Evolutionary conservation across 2,113 vertebrate species (phyloP).

Genomic region (Xyrauchen texanus): DNA sequence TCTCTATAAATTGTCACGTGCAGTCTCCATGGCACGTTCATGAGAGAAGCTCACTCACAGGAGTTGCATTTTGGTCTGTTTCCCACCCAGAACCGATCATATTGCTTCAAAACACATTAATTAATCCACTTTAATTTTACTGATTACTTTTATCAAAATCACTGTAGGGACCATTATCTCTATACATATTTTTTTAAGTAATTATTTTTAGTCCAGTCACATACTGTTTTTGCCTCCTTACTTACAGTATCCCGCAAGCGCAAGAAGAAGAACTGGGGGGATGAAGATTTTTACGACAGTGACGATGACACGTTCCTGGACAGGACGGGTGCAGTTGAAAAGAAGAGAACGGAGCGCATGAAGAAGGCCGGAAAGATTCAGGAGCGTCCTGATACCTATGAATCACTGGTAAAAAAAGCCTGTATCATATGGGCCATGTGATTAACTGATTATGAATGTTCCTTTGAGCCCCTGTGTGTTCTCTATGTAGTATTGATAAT

Average conservation of each 20-base stretch:
- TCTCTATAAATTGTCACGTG: too few species aligned
- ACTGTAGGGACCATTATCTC: too few species aligned
- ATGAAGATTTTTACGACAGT: slow-evolving; percentile 96
- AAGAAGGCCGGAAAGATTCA: slow-evolving; percentile 94
- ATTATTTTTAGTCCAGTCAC: neutral
- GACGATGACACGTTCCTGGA: slow-evolving; percentile 97
- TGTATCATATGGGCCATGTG: too few species aligned
- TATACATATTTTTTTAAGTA: too few species aligned
- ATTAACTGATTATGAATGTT: neutral
- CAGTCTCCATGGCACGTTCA: too few species aligned
- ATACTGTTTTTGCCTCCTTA: neutral
- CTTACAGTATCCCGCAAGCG: slow-evolving; percentile 90
- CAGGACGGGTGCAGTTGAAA: slow-evolving; percentile 90
- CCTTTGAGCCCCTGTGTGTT: neutral
- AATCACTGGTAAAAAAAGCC: slow-evolving; percentile 83
- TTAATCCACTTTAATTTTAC: too few species aligned
- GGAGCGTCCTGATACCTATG: slow-evolving; percentile 88
- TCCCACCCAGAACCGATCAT: too few species aligned
- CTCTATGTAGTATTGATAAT: neutral
- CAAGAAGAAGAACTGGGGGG: slow-evolving; percentile 96
- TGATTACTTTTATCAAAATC: too few species aligned
- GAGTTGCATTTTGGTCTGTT: too few species aligned
- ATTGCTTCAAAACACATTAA: too few species aligned
- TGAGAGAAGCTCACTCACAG: too few species aligned
- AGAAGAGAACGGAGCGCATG: slow-evolving; percentile 92